Percentiles rank a stretch among this genome's conserved stretches.
Conservation (phyloP, 37 sponge, comb jelly and placozoan genomes). For the Cliona cf. orientalis region DNA sequence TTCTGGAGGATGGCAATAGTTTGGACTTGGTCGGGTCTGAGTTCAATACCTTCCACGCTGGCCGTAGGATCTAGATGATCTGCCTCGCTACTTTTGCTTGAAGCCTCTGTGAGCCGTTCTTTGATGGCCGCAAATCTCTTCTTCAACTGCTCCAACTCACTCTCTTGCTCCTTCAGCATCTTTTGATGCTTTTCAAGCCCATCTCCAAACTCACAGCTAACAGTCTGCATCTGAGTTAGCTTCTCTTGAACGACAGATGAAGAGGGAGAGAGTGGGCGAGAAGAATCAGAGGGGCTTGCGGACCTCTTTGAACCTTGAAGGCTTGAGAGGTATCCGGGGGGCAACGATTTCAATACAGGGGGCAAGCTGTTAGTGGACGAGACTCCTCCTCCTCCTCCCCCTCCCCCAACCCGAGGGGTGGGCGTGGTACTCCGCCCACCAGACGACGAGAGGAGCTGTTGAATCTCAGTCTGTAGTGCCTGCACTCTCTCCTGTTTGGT, state of each 20-base stretch:
- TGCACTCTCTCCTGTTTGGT: neutral
- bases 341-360: constrained; percentile 38
- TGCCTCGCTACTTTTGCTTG: neutral
- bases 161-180: neutral
- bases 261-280: neutral
- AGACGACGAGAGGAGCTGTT: neutral
- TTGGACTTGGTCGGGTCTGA: constrained; percentile 7
- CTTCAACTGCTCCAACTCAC: neutral
- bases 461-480: constrained; percentile 28
- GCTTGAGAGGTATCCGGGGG: constrained; percentile 38
- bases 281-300: neutral
- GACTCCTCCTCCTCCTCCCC: neutral
- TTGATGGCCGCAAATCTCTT: neutral
- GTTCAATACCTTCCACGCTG: neutral
- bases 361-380: constrained; percentile 1
- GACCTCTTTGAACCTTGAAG: constrained; percentile 3
- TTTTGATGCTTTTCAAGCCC: neutral
- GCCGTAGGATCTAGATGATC: neutral
- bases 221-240: constrained; percentile 6
- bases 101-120: neutral
- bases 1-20: constrained; percentile 20
- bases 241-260: constrained; percentile 19
- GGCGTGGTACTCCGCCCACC: neutral
- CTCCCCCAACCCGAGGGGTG: neutral
- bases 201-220: neutral